These are phyloP conservation scores for Silurus aristotelis DNA, from an alignment of 2,797 vertebrate genomes.

Conservation along the genomic window DNA sequence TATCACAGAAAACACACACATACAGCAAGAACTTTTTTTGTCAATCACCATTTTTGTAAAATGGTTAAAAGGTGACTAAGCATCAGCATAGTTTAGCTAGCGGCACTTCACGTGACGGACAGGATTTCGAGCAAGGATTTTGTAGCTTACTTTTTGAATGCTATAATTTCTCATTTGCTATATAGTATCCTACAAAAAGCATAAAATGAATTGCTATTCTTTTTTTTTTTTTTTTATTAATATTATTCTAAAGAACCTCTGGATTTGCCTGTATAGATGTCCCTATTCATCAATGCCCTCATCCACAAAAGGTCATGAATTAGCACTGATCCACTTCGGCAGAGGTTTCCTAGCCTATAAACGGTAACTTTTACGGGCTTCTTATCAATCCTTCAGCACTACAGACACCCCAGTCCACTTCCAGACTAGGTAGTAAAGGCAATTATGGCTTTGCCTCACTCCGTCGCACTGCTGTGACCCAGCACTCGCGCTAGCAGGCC, in stretches of 20 bases:
- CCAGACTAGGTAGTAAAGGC: conserved; percentile 5
- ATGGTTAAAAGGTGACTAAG: neutral
- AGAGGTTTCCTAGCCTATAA: conserved; percentile 42
- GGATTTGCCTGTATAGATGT: neutral
- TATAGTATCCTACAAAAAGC: neutral
- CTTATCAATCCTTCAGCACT: conserved; percentile 56
- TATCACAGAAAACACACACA: neutral
- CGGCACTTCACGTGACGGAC: neutral
- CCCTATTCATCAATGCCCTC: neutral
- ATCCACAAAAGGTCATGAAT: conserved; percentile 1
- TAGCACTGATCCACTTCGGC: neutral
- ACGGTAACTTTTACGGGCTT: conserved; percentile 60
- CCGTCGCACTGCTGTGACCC: conserved; percentile 8
- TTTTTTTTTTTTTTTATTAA: neutral
- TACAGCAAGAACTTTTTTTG: neutral
- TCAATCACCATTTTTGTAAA: neutral
- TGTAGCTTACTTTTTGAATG: neutral
- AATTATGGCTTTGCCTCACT: neutral
- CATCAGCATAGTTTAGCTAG: neutral
- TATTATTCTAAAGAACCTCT: neutral
- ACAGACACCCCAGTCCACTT: conserved; percentile 60
- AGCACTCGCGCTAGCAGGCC: conserved; percentile 69
- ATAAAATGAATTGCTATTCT: neutral
- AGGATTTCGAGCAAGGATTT: neutral
- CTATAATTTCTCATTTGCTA: neutral